These are phyloP conservation scores for Mycogona germanica DNA, from an alignment of 2,888 invertebrate species.

Conservation along the genomic window DNA sequence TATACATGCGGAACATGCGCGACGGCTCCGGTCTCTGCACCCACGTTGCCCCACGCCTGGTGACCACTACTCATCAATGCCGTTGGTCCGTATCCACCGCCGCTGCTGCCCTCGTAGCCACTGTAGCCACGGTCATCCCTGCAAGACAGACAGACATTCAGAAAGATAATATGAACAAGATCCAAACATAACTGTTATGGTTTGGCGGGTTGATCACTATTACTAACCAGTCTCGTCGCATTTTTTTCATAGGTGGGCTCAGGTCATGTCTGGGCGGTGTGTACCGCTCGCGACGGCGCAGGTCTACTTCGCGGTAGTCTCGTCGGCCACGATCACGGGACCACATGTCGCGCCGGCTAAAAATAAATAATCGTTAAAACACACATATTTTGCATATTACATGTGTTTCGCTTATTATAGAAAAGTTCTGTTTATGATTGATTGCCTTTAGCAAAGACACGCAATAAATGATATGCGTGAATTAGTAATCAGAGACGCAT, in stretches of 20 bases:
- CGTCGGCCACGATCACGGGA: constrained; percentile 22
- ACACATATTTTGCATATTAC: no score
- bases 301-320: constrained; percentile 30
- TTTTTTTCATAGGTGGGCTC: constrained; percentile 33
- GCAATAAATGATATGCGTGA: no score
- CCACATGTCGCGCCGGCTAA: constrained; percentile 19
- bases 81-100: no score
- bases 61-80: constrained; percentile 10
- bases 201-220: background rate
- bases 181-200: no score
- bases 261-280: constrained; percentile 31
- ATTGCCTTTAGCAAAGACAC: no score
- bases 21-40: constrained; percentile 12
- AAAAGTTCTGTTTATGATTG: no score
- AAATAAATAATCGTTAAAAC: no score
- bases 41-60: constrained; percentile 11
- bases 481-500: no score
- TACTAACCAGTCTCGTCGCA: constrained; percentile 32
- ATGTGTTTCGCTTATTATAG: no score
- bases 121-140: constrained; percentile 25
- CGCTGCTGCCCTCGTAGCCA: constrained; percentile 8
- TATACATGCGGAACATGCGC: constrained; percentile 20
- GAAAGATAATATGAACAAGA: no score
- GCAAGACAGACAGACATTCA: background rate
- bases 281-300: constrained; percentile 29